Base-by-base conservation (phyloP, 2,888 invertebrate genomes). In the Dasypolia templi region DNA sequence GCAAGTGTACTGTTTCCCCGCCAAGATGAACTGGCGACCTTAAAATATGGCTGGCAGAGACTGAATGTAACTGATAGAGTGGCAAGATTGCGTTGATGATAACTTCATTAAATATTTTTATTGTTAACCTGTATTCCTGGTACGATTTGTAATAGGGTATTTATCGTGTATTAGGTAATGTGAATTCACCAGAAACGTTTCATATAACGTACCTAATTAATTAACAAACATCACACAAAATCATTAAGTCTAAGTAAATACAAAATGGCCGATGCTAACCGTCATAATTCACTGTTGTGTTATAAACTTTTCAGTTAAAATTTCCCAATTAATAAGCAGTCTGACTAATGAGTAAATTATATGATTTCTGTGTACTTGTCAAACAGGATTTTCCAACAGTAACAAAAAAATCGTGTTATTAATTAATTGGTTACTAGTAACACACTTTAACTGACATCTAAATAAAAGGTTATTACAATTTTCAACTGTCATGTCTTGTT, bases 401-500 rank as follows among this genome's bases (percentile, higher is more conserved):
- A n/a, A n/a, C n/a, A n/a, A n/a, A n/a, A 22, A 9, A 44, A 17
- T 44, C 44, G 17, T 44, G 44, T 44, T 55, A 17, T 26, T 29
- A 26, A 42, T 62, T 61, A 39, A 72, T 79, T 11, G 42, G 42
- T 62, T 5, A 7, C 74, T 42, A 76, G 19, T 64, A 55, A 55
- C 51, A 39, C 59, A 46, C 26, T 73, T 32, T 19, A 1, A 29
- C 29, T 75, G 74, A 61, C 77, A 39, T 65, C 67, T 51, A 62
- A 67, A 67, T 62, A n/a, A 32, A 56, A 55, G 22, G 49, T 79
- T 55, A 56, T 56, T 63, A 49, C 49, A 26, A 63, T 39, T 72
- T 53, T 79, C 80, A 72, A 66, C 66, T 72, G 55, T 59, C 64
- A 69, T 11, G 58, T 68, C 6, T 35, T 53, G 22, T 12, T 74